Percentiles rank a stretch among this genome's conserved stretches.
Conservation (phyloP, 1,140 invertebrate genomes). For the Tetramorium alpestre region DNA sequence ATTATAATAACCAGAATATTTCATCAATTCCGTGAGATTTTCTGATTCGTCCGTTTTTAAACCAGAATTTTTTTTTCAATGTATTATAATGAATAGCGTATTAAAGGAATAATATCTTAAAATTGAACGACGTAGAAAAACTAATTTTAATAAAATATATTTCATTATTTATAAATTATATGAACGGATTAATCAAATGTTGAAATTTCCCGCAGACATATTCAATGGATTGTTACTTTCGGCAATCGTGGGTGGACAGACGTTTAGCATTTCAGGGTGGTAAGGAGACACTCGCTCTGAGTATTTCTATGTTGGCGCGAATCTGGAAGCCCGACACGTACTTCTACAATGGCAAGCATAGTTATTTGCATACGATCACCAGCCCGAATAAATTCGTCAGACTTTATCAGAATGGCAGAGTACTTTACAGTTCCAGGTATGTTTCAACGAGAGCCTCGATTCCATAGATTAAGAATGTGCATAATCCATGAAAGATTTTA, state of each 20-base stretch:
- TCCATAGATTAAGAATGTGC: neutral
- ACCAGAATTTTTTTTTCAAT: too few species aligned
- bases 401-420: slow-evolving; percentile 92
- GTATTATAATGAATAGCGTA: neutral
- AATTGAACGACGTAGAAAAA: neutral
- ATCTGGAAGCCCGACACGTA: slow-evolving; percentile 97
- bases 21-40: too few species aligned
- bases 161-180: neutral
- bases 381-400: slow-evolving; percentile 96
- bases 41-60: too few species aligned
- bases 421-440: slow-evolving; percentile 94
- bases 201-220: slow-evolving; percentile 89
- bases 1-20: too few species aligned
- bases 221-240: slow-evolving; percentile 96
- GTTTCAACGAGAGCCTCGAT: neutral
- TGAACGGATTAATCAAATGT: slow-evolving; percentile 6
- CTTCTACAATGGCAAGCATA: slow-evolving; percentile 94
- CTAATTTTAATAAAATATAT: neutral
- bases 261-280: slow-evolving; percentile 89
- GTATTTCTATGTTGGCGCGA: slow-evolving; percentile 91
- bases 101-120: neutral
- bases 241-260: slow-evolving; percentile 92
- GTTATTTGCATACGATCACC: slow-evolving; percentile 95
- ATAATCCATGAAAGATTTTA: neutral
- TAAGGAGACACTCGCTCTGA: slow-evolving; percentile 89